Evolutionary conservation across 2,797 vertebrate species (phyloP).

Genomic region (Gymnopithys bicolor): DNA sequence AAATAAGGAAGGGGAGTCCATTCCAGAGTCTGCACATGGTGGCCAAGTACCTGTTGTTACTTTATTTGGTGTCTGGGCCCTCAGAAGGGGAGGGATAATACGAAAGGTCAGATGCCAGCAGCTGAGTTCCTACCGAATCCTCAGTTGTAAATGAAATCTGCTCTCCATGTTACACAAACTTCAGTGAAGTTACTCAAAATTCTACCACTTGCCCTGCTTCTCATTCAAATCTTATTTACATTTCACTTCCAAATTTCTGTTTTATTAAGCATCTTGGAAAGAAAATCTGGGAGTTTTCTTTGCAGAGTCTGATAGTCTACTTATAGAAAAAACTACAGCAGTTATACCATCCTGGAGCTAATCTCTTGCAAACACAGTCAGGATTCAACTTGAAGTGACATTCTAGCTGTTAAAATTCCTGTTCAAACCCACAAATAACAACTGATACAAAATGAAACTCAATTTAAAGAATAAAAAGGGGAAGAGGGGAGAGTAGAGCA

Average conservation of each 20-base stretch:
- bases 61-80: neutral
- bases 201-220: neutral
- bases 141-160: neutral
- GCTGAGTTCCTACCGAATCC: neutral
- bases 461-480: neutral
- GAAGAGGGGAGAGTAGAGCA: neutral
- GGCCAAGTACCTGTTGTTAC: neutral
- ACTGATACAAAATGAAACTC: neutral
- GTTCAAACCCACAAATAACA: neutral
- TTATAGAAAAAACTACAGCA: neutral
- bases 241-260: neutral
- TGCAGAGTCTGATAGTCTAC: neutral
- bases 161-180: neutral
- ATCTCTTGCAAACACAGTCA: neutral
- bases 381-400: neutral
- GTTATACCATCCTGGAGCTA: neutral
- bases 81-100: neutral
- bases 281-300: neutral
- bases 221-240: neutral
- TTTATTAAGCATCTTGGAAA: neutral
- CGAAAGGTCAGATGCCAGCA: neutral
- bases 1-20: neutral
- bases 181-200: neutral
- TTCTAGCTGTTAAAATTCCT: neutral
- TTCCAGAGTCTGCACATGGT: neutral